These are phyloP conservation scores for Penelope pileata DNA, from an alignment of 2,113 vertebrate genomes.

Conservation along the genomic window DNA sequence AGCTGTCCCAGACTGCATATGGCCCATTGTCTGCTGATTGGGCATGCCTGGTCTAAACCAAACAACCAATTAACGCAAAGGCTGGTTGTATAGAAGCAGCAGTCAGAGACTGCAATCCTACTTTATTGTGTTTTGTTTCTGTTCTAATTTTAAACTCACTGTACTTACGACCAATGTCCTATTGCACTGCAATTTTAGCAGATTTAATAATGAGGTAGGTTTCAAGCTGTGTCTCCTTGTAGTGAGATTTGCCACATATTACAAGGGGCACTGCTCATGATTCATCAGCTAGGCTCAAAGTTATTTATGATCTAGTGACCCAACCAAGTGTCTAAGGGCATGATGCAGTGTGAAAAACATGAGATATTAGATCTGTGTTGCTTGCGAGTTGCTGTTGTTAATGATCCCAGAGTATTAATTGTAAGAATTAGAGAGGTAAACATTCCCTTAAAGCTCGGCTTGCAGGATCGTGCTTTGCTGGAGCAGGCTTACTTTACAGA, in stretches of 20 bases:
- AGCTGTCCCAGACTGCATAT: not conserved
- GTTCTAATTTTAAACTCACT: not conserved
- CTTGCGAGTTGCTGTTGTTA: not conserved
- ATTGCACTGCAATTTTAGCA: not conserved
- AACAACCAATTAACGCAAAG: not conserved
- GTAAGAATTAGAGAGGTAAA: not conserved
- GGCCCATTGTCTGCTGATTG: too few species aligned
- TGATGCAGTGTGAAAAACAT: not conserved
- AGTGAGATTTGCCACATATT: not conserved
- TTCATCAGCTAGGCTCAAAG: not conserved
- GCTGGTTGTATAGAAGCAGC: not conserved
- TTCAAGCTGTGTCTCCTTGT: not conserved
- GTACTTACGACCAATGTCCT: not conserved
- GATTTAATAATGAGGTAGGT: not conserved
- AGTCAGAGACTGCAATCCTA: not conserved
- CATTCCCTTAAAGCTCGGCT: not conserved
- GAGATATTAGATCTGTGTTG: not conserved
- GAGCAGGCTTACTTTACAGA: not conserved
- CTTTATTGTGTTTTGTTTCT: not conserved
- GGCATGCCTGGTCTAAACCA: not conserved
- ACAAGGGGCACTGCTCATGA: not conserved
- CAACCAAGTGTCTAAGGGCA: not conserved
- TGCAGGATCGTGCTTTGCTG: not conserved
- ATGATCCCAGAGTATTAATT: not conserved
- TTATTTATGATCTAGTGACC: not conserved